Evolutionary conservation across 2,797 vertebrate species (phyloP).

Genomic region (Crenuchus spilurus): DNA sequence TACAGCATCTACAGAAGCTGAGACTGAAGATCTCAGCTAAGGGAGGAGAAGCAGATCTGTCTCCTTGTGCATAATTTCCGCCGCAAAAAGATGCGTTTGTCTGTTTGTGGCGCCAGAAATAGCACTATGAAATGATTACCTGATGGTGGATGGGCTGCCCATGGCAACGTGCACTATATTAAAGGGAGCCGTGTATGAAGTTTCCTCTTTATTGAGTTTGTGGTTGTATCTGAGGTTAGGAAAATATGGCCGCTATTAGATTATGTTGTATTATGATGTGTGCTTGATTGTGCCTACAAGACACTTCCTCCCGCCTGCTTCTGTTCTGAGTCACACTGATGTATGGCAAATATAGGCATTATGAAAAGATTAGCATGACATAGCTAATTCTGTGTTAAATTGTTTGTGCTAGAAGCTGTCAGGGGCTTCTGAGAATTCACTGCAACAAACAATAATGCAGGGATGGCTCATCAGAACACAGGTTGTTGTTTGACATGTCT

Average conservation of each 20-base stretch:
- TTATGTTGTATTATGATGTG: conserved; percentile 49
- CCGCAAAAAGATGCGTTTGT: conserved; percentile 43
- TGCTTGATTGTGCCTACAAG: conserved; percentile 50
- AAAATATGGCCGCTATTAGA: conserved; percentile 55
- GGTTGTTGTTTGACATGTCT: conserved; percentile 17
- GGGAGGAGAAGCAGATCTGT: conserved; percentile 21
- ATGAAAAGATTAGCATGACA: conserved; percentile 27
- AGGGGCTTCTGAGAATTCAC: neutral
- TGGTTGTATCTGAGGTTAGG: conserved; percentile 49
- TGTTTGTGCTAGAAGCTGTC: conserved; percentile 29
- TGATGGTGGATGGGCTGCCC: conserved; percentile 49
- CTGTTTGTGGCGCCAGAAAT: conserved; percentile 54
- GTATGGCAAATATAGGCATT: conserved; percentile 26
- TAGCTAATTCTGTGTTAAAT: conserved; percentile 25
- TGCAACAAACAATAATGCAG: conserved; percentile 2
- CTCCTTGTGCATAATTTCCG: conserved; percentile 44
- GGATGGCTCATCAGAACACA: neutral
- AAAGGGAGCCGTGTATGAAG: conserved; percentile 55
- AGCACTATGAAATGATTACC: conserved; percentile 48
- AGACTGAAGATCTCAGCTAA: conserved; percentile 11
- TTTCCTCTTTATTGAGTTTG: conserved; percentile 57
- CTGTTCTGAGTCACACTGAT: conserved; percentile 33
- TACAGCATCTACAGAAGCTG: neutral
- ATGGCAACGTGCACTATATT: conserved; percentile 51
- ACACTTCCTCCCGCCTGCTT: conserved; percentile 41